These are phyloP conservation scores for Podilymbus podiceps DNA, from an alignment of 2,113 vertebrate species.

Conservation along the genomic window DNA sequence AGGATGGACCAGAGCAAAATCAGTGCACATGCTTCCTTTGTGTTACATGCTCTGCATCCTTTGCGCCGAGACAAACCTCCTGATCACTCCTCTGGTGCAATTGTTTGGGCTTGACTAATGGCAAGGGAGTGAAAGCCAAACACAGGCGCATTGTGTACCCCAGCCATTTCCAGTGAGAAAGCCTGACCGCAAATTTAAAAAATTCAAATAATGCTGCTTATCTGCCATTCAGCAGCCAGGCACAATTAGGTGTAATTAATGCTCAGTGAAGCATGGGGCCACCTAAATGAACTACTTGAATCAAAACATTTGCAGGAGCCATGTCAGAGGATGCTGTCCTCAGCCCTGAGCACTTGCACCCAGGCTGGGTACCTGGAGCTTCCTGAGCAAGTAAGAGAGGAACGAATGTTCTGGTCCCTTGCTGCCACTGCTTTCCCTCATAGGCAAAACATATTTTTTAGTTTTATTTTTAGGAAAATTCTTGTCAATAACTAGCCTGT, in stretches of 20 bases:
- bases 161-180: neutral
- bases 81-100: neutral
- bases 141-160: neutral
- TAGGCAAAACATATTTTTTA: neutral
- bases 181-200: neutral
- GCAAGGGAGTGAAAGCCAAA: neutral
- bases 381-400: accelerated
- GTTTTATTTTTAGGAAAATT: neutral
- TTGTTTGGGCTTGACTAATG: neutral
- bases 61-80: neutral
- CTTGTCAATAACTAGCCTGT: neutral
- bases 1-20: accelerated
- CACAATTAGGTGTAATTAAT: constrained; percentile 28
- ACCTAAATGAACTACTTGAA: constrained; percentile 2
- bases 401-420: accelerated
- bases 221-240: neutral
- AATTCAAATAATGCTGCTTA: neutral
- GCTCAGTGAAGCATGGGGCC: constrained; percentile 3
- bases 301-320: neutral
- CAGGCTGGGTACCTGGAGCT: neutral
- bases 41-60: neutral
- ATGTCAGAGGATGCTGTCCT: neutral
- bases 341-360: neutral
- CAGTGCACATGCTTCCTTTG: neutral
- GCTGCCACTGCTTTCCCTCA: neutral